These are phyloP conservation scores for Rhinatrema bivittatum DNA, from an alignment of 2,797 vertebrate species.

Conservation along the genomic window DNA sequence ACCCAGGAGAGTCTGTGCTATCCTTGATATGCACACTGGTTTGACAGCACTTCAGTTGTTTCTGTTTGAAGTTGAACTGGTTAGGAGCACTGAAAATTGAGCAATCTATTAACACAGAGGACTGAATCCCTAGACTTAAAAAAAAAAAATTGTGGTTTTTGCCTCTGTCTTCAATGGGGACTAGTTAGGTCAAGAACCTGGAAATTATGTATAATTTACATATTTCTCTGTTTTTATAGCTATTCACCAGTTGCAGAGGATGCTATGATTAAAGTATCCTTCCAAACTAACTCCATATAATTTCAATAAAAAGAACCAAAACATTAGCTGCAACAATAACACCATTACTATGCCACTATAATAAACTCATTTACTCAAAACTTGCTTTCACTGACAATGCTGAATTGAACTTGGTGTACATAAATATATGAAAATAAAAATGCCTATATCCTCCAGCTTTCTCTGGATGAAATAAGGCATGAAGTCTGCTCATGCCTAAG, in stretches of 20 bases:
- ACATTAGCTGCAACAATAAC: slow-evolving; percentile 9
- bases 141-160: slow-evolving; percentile 40
- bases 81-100: slow-evolving; percentile 35
- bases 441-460: too few species aligned
- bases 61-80: slow-evolving; percentile 43
- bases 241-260: slow-evolving; percentile 25
- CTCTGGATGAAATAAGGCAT: too few species aligned
- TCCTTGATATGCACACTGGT: slow-evolving; percentile 19
- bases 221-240: slow-evolving; percentile 40
- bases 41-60: slow-evolving; percentile 37
- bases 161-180: slow-evolving; percentile 30
- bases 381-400: too few species aligned
- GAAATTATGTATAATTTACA: slow-evolving; percentile 48
- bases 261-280: slow-evolving; percentile 21
- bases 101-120: slow-evolving; percentile 39
- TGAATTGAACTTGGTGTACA: too few species aligned
- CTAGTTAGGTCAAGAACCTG: slow-evolving; percentile 39
- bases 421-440: too few species aligned
- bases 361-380: background rate
- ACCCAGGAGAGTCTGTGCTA: slow-evolving; percentile 13
- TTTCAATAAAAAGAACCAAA: slow-evolving; percentile 45
- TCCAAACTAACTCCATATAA: slow-evolving; percentile 26
- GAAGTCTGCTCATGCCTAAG: too few species aligned
- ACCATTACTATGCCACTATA: slow-evolving; percentile 9
- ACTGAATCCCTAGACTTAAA: slow-evolving; percentile 32